These are phyloP conservation scores for Glomeris maerens DNA, from an alignment of 1,140 invertebrate genomes.

Conservation along the genomic window DNA sequence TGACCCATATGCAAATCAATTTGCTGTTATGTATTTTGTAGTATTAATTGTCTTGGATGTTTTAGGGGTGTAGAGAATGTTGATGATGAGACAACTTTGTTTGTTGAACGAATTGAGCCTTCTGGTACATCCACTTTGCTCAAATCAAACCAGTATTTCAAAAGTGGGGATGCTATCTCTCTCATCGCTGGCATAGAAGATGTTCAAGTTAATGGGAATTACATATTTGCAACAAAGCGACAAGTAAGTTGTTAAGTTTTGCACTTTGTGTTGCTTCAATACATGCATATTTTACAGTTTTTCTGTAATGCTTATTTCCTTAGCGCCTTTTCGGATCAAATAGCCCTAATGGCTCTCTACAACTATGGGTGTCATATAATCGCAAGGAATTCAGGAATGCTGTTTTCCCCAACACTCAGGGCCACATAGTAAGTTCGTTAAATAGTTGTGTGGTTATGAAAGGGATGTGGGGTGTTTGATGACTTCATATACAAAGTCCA, in stretches of 20 bases:
- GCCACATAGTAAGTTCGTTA: slow-evolving; percentile 27
- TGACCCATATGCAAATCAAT: too few species aligned
- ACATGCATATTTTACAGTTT: slow-evolving; percentile 2
- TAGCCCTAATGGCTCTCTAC: slow-evolving; percentile 34
- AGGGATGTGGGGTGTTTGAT: too few species aligned
- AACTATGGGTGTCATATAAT: slow-evolving; percentile 64
- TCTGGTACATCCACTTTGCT: slow-evolving; percentile 44
- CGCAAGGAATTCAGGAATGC: slow-evolving; percentile 51
- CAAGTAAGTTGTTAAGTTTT: slow-evolving; percentile 23
- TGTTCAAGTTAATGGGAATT: slow-evolving; percentile 66
- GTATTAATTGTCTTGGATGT: slow-evolving; percentile 4
- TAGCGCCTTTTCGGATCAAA: slow-evolving; percentile 25
- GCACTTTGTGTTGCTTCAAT: too few species aligned
- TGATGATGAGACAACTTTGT: slow-evolving; percentile 33
- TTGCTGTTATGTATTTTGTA: background rate
- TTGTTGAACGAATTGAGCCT: slow-evolving; percentile 52
- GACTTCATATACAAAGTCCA: too few species aligned
- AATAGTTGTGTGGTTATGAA: too few species aligned
- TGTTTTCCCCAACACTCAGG: slow-evolving; percentile 51
- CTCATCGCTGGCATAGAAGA: slow-evolving; percentile 56
- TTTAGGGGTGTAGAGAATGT: slow-evolving; percentile 22
- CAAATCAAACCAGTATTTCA: slow-evolving; percentile 34
- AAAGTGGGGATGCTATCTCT: slow-evolving; percentile 27
- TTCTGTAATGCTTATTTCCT: background rate
- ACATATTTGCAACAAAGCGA: slow-evolving; percentile 62